Evolutionary conservation across 2,113 vertebrate genomes (phyloP).

Genomic region (Scalopus aquaticus): DNA sequence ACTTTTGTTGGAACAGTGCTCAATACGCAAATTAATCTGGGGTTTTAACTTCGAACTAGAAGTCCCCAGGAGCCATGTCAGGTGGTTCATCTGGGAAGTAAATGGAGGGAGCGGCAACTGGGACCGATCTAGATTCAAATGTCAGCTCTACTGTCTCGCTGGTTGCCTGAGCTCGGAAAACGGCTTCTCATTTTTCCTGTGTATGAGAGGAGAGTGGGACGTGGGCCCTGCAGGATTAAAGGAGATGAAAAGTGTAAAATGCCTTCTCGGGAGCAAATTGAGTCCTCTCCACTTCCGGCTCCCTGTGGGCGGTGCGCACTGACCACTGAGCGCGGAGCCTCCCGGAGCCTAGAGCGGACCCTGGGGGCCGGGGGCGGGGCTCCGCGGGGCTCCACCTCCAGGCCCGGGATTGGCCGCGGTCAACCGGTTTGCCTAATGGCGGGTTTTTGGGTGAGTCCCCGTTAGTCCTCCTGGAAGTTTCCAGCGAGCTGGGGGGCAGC

Average conservation of each 20-base stretch:
- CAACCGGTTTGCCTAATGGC: rapidly evolving
- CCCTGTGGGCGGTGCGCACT: neutral
- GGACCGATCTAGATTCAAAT: neutral
- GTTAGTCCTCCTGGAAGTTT: neutral
- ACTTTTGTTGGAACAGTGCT: conserved; percentile 1
- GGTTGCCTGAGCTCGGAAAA: neutral
- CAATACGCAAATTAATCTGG: conserved; percentile 18
- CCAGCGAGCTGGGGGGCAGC: neutral
- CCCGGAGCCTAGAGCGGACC: neutral
- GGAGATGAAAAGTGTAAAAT: neutral
- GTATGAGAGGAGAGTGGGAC: neutral
- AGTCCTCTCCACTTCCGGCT: too few species aligned
- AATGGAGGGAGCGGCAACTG: neutral
- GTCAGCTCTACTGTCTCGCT: neutral
- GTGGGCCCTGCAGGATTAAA: neutral
- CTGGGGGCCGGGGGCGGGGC: rapidly evolving
- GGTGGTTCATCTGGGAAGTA: neutral
- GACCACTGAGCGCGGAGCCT: conserved; percentile 18
- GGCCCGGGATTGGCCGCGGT: neutral
- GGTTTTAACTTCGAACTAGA: neutral
- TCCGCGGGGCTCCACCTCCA: neutral
- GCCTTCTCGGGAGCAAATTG: neutral
- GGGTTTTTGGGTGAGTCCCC: neutral
- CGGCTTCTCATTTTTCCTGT: neutral
- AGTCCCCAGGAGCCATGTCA: neutral